phyloP scores from a whole-genome alignment of 2,888 invertebrate genomes.

The Hypomecis atomaria region DNA sequence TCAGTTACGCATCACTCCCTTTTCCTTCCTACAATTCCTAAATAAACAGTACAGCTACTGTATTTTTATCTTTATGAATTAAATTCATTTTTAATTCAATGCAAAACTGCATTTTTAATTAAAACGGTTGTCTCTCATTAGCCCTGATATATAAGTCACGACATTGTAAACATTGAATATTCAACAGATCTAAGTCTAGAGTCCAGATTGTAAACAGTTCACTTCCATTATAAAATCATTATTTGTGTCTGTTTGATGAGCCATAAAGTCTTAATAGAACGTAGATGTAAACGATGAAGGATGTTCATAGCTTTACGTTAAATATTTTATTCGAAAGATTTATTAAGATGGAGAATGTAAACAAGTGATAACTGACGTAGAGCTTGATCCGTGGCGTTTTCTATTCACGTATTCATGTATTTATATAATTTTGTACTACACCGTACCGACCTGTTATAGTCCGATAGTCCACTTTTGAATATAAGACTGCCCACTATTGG shows the following conservation, averaged over 20 bases:
- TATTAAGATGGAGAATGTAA: constrained; percentile 18
- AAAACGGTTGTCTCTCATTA: not conserved
- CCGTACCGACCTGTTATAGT: no score
- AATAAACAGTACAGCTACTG: not conserved
- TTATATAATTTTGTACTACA: not conserved
- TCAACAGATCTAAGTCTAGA: constrained; percentile 22
- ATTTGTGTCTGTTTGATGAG: constrained; percentile 12
- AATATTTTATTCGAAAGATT: constrained; percentile 22
- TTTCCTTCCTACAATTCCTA: not conserved
- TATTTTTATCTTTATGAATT: not conserved
- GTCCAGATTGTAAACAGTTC: constrained; percentile 13
- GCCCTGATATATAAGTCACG: constrained; percentile 4
- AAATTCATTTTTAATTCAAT: not conserved
- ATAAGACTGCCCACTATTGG: no score
- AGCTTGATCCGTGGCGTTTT: constrained; percentile 7
- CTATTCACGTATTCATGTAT: not conserved
- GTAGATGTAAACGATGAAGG: constrained; percentile 11
- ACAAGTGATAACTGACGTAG: constrained; percentile 14
- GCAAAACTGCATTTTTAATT: not conserved
- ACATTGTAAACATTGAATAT: constrained; percentile 25
- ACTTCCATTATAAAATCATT: constrained; percentile 25
- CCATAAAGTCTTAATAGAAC: constrained; percentile 14
- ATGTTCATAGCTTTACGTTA: constrained; percentile 13
- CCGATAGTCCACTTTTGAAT: no score
- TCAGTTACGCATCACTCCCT: no score